phyloP scores from a whole-genome alignment of 2,113 vertebrate genomes.

The Phaetusa simplex region DNA sequence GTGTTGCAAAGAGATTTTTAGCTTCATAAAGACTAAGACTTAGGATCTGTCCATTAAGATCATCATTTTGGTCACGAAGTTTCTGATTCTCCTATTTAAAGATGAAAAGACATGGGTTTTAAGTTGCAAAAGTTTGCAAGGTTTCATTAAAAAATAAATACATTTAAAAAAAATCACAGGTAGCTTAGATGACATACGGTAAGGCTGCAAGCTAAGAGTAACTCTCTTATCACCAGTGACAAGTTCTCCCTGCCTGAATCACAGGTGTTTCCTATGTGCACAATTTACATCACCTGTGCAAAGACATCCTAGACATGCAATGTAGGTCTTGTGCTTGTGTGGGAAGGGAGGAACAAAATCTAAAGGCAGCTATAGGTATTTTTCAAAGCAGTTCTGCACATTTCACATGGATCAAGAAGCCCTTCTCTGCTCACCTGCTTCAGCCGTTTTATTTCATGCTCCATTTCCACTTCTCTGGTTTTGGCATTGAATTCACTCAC shows the following conservation, averaged over 20 bases:
- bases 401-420: not conserved
- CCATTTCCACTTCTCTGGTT: conserved; percentile 91
- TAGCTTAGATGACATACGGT: not conserved
- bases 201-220: not conserved
- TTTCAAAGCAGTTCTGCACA: not conserved
- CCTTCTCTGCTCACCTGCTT: conserved; percentile 83
- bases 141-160: not conserved
- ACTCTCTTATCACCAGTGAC: not conserved
- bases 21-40: conserved; percentile 96
- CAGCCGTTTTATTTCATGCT: conserved; percentile 92
- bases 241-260: not conserved
- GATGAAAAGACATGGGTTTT: not conserved
- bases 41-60: conserved; percentile 94
- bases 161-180: not conserved
- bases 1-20: conserved; percentile 93
- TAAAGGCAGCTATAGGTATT: not conserved
- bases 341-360: not conserved
- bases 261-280: not conserved
- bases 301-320: not conserved
- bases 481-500: conserved; percentile 86
- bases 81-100: conserved; percentile 90
- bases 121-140: not conserved
- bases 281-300: not conserved
- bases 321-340: not conserved
- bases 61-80: conserved; percentile 94